Percentiles rank a stretch among this genome's conserved stretches.
These are phyloP conservation scores for Neodiprion lecontei DNA, from an alignment of 1,140 invertebrate species.

Conservation along the genomic window DNA sequence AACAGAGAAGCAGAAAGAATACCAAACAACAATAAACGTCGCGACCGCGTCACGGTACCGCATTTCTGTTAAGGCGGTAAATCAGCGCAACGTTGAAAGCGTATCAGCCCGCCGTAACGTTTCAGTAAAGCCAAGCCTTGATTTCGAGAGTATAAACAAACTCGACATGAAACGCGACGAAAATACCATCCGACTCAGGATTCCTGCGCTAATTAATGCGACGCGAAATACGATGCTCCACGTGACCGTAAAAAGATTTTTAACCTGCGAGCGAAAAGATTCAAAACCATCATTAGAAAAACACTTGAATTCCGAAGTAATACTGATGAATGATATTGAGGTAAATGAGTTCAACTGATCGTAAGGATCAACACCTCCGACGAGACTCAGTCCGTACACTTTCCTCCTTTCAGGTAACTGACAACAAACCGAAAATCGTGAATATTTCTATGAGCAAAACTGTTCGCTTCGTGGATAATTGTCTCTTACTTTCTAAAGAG, in stretches of 20 bases:
- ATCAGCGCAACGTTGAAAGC: background rate
- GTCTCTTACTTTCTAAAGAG: no score
- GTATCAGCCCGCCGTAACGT: background rate
- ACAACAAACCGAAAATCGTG: background rate
- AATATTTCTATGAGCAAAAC: background rate
- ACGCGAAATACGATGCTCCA: conserved; percentile 26
- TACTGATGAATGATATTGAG: no score
- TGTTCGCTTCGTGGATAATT: no score
- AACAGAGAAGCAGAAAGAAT: no score
- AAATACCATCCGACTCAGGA: conserved; percentile 30
- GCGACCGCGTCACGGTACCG: conserved; percentile 29
- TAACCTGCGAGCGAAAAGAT: conserved; percentile 23
- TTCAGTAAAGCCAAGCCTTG: conserved; percentile 16
- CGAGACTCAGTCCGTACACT: conserved; percentile 14
- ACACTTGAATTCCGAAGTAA: no score
- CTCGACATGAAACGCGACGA: background rate
- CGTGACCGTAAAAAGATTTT: conserved; percentile 31
- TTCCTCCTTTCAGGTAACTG: background rate
- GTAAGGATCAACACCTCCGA: conserved; percentile 29
- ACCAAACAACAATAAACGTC: no score
- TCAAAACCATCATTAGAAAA: no score
- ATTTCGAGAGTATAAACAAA: conserved; percentile 20
- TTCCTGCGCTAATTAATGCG: conserved; percentile 34
- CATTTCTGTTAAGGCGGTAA: conserved; percentile 30
- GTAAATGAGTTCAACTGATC: conserved; percentile 16